Conservation (phyloP, 2,888 invertebrate genomes). For the Ischnura elegans region DNA sequence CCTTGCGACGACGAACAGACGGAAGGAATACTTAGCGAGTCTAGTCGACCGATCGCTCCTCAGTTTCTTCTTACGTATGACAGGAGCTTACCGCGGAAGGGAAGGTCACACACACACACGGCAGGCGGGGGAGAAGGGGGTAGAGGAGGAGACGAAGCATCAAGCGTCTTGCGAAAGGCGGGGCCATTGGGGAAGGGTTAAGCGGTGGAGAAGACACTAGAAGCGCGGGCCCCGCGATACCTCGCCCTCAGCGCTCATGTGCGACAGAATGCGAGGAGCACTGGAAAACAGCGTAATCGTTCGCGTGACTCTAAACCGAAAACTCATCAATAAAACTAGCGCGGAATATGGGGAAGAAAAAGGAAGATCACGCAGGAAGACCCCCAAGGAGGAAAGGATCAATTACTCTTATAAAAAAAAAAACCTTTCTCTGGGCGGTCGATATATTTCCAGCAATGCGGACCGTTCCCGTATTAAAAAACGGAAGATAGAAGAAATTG, state of each 20-base stretch:
- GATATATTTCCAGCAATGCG: too few relatives aligned
- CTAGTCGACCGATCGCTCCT: conserved; percentile 46
- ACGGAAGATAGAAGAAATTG: too few relatives aligned
- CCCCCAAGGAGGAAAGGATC: too few relatives aligned
- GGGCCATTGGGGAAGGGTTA: not conserved
- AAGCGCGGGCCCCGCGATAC: not conserved
- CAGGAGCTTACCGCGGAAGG: conserved; percentile 32
- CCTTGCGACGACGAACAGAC: conserved; percentile 55
- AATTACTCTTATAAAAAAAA: too few relatives aligned
- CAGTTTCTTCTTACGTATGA: conserved; percentile 53
- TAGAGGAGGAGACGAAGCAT: conserved; percentile 8
- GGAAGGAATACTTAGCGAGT: conserved; percentile 63
- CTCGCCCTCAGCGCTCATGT: not conserved
- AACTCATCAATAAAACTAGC: too few relatives aligned
- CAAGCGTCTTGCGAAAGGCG: conserved; percentile 35
- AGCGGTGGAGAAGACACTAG: not conserved
- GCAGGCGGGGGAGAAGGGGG: not conserved
- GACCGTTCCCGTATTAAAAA: too few relatives aligned
- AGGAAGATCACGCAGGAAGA: too few relatives aligned
- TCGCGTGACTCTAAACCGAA: not conserved
- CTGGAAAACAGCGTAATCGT: not conserved
- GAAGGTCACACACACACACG: conserved; percentile 8
- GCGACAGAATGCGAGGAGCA: not conserved
- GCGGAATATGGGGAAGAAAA: too few relatives aligned
- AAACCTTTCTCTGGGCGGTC: too few relatives aligned